Evolutionary conservation across 2,888 invertebrate genomes (phyloP).

Genomic region (Drosophila mercatorum): DNA sequence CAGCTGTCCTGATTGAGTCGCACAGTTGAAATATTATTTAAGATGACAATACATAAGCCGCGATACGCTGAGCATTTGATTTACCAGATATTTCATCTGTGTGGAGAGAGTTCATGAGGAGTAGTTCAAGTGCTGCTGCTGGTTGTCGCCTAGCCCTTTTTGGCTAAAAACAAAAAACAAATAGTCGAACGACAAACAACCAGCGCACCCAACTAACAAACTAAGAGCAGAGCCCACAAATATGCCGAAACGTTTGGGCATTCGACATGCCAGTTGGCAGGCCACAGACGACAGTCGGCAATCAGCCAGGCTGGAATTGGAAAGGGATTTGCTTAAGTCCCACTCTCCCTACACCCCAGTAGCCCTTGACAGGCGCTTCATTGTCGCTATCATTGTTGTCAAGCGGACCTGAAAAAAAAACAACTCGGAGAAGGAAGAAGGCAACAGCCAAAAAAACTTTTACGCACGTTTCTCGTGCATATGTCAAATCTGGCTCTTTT

Average conservation of each 20-base stretch:
- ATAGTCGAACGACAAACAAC: background rate
- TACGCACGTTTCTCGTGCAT: conserved; percentile 38
- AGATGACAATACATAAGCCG: conserved; percentile 7
- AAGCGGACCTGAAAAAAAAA: conserved; percentile 15
- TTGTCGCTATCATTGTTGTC: conserved; percentile 56
- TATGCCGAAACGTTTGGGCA: conserved; percentile 48
- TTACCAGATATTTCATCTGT: background rate
- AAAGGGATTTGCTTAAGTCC: conserved; percentile 46
- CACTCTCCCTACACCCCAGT: background rate
- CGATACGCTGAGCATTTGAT: background rate
- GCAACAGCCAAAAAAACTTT: conserved; percentile 7
- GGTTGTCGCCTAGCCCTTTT: background rate
- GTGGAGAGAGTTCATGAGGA: background rate
- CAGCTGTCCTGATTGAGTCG: conserved; percentile 43
- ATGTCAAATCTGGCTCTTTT: conserved; percentile 38
- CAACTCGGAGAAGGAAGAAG: conserved; percentile 10
- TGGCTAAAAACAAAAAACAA: conserved; percentile 23
- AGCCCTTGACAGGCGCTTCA: conserved; percentile 31
- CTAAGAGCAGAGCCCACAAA: conserved; percentile 36
- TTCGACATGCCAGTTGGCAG: conserved; percentile 26
- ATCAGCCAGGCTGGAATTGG: conserved; percentile 31
- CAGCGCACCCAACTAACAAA: background rate
- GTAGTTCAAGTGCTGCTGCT: conserved; percentile 27
- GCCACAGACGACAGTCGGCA: conserved; percentile 30
- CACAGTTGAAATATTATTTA: conserved; percentile 16